phyloP scores from a whole-genome alignment of 1,140 invertebrate species.

The Microplitis demolitor region DNA sequence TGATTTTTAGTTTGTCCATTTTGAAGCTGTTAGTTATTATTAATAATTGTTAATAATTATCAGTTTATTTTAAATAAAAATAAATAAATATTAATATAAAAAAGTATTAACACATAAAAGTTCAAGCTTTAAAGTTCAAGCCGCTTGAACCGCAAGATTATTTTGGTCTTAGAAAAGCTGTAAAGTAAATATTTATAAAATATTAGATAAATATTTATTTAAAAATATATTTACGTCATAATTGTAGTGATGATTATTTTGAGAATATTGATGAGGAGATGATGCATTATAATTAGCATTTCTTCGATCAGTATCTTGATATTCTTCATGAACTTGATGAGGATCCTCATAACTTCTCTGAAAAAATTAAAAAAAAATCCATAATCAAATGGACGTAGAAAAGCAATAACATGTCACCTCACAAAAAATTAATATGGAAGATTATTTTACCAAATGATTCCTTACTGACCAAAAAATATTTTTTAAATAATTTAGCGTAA shows the following conservation, averaged over 20 bases:
- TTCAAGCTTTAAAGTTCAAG: no score
- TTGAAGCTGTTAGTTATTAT: conserved; percentile 39
- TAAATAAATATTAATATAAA: neutral
- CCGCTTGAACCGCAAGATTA: no score
- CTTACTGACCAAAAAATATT: no score
- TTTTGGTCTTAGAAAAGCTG: no score
- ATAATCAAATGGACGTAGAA: no score
- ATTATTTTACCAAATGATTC: neutral
- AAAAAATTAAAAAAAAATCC: conserved; percentile 23
- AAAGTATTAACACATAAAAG: neutral
- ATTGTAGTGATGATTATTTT: conserved; percentile 55
- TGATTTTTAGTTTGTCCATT: conserved; percentile 46
- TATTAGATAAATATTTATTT: neutral
- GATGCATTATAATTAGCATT: conserved; percentile 59
- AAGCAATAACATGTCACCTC: neutral
- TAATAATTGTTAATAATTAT: conserved; percentile 16
- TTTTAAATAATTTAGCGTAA: no score
- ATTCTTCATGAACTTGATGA: conserved; percentile 46
- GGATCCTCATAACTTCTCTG: conserved; percentile 54
- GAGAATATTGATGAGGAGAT: conserved; percentile 50
- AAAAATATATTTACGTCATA: conserved; percentile 48
- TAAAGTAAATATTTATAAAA: neutral
- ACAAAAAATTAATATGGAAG: neutral
- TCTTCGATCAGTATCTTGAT: conserved; percentile 56
- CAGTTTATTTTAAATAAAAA: conserved; percentile 3